Percentiles rank a stretch among this genome's conserved stretches.
Evolutionary conservation across 2,888 invertebrate species (phyloP).

Genomic region (Amblyjoppa proteus): DNA sequence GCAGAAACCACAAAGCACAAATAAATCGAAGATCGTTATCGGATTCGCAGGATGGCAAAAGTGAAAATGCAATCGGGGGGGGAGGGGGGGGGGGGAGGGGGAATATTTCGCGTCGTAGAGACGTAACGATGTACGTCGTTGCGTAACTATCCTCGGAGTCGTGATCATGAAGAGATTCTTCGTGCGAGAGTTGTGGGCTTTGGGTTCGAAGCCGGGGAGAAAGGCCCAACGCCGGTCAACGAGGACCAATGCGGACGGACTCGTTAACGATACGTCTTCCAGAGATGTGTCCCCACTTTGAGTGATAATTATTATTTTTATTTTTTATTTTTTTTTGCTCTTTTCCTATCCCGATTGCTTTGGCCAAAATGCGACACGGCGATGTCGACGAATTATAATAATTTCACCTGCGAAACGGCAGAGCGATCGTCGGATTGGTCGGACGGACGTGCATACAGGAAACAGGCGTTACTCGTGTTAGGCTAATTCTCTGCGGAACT

Average conservation of each 20-base stretch:
- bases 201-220: constrained; percentile 66
- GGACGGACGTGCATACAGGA: not conserved
- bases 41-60: not conserved
- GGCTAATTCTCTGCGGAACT: not conserved
- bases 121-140: constrained; percentile 39
- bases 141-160: constrained; percentile 47
- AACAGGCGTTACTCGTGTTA: constrained; percentile 2
- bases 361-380: not conserved
- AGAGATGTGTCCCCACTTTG: constrained; percentile 11
- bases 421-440: not conserved
- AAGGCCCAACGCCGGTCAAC: constrained; percentile 41
- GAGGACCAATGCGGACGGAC: constrained; percentile 10
- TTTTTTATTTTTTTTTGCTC: no score
- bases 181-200: constrained; percentile 42
- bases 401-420: not conserved
- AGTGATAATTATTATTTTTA: not conserved
- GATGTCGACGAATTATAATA: not conserved
- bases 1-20: no score
- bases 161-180: constrained; percentile 61
- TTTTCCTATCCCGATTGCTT: not conserved
- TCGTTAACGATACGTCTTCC: constrained; percentile 49
- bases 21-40: not conserved
- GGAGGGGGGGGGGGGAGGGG: not conserved
- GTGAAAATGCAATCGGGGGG: constrained; percentile 15
- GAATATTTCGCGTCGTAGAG: not conserved